Evolutionary conservation across 2,888 invertebrate genomes (phyloP), one percentile per base, ranked within the genome.

Genomic region (Callosobruchus maculatus): DNA sequence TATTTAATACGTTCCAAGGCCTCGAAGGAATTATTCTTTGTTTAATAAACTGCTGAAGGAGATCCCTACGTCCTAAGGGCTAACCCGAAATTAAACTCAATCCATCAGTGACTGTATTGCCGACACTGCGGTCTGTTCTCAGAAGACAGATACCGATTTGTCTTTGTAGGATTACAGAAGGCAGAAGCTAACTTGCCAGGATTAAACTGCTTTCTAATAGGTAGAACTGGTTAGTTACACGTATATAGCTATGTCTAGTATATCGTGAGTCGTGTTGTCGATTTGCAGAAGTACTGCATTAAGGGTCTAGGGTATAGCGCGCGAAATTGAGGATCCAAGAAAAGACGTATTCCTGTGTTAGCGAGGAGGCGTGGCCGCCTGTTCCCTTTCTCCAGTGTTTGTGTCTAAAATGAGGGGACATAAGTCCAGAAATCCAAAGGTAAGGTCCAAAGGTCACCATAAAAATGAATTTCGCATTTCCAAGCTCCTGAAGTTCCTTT

Each of bases 11-110:
- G 1, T 49, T 49, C 49, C 1, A 18, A 1, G 18, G 13, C 49
- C 18, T 49, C 49, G 26, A 4, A 49, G 49, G 13, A 49, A 49
- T 49, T 49, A 49, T 49, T 49, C 49, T 49, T 49, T 49, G 49
- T 49, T 49, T 49, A 49, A 49, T 49, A 49, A 49, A 49, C 49
- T 49, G 49, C 49, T 49, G 49, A 49, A 49, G 49, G 49, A 26
- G 49, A 49, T 18, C 49, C 49, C 13, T 18, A 18, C 49, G 49
- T 49, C 49, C 49, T 49, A 7, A 49, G 49, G 49, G 49, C 78
- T 72, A 73, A 75, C 75, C 79, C 76, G 76, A 80, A 80, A 80
- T 80, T 80, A 80, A 80, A 80, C 78, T 77, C 80, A 77, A 80
- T 80, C 80, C 80, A 80, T 80, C 80, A 80, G 80, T 49, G 49